Conservation (phyloP, 2,888 invertebrate species). For the Conomelus anceps region DNA sequence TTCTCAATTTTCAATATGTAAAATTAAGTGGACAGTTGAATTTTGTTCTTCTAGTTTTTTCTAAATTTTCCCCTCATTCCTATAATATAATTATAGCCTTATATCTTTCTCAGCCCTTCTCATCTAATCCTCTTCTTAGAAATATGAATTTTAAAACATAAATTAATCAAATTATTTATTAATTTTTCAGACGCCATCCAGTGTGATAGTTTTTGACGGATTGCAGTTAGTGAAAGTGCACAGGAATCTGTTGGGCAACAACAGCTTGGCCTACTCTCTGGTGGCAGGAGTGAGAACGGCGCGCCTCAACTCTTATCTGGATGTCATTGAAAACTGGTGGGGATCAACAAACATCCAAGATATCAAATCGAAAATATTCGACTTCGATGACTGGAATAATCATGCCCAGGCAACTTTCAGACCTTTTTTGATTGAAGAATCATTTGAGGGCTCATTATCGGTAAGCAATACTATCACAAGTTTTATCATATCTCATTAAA, state of each 20-base stretch:
- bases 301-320: constrained; percentile 74
- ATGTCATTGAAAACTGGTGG: constrained; percentile 96
- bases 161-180: not conserved
- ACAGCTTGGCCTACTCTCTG: constrained; percentile 79
- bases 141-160: not conserved
- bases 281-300: constrained; percentile 88
- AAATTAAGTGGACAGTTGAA: too few species aligned
- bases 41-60: too few species aligned
- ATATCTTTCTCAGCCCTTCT: not conserved
- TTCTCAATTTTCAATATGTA: too few species aligned
- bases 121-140: not conserved
- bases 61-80: not conserved
- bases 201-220: constrained; percentile 86
- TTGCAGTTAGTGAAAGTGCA: constrained; percentile 89
- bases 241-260: constrained; percentile 79
- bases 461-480: constrained; percentile 38
- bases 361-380: constrained; percentile 83
- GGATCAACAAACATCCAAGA: constrained; percentile 65
- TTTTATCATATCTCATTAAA: not conserved
- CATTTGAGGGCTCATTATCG: constrained; percentile 69
- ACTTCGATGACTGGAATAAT: constrained; percentile 99
- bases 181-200: constrained; percentile 50
- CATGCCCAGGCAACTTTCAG: constrained; percentile 87
- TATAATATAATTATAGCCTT: not conserved
- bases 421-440: constrained; percentile 76